A percentile compares a stretch with the other conserved stretches of the same genome.
phyloP scores from a whole-genome alignment of 2,797 vertebrate species.

The Sitta carolinensis region DNA sequence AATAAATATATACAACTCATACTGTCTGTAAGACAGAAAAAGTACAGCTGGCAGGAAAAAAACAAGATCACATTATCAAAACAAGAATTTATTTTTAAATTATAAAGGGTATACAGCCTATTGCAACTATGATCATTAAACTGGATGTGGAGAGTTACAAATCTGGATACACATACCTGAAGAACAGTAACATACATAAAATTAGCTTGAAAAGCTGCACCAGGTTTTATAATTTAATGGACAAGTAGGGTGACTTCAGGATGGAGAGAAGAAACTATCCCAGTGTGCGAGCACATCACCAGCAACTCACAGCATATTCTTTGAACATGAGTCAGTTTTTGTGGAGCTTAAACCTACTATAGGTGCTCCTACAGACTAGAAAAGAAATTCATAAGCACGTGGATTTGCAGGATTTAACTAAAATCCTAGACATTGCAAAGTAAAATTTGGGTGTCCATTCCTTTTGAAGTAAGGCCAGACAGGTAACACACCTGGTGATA shows the following conservation, averaged over 20 bases:
- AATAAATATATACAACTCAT: background rate
- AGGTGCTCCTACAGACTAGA: background rate
- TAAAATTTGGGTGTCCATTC: background rate
- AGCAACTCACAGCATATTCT: background rate
- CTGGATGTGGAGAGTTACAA: background rate
- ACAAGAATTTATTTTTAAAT: background rate
- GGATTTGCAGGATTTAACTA: background rate
- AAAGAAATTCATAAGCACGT: background rate
- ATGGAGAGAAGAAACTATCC: background rate
- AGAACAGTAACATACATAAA: background rate
- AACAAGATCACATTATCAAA: background rate
- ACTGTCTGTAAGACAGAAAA: background rate
- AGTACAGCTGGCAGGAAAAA: background rate
- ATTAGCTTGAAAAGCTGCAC: background rate
- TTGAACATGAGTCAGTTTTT: background rate
- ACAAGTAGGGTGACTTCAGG: background rate
- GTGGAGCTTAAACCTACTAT: background rate
- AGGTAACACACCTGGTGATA: slow-evolving; percentile 85
- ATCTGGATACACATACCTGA: background rate
- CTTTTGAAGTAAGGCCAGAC: background rate
- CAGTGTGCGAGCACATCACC: background rate
- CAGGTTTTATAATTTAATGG: background rate
- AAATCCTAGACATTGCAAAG: rapidly evolving
- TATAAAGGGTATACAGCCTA: background rate
- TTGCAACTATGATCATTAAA: background rate